Evolutionary conservation across 2,797 vertebrate genomes (phyloP), one percentile per base, ranked within the genome.

Genomic region (Lagocephalus sceleratus): DNA sequence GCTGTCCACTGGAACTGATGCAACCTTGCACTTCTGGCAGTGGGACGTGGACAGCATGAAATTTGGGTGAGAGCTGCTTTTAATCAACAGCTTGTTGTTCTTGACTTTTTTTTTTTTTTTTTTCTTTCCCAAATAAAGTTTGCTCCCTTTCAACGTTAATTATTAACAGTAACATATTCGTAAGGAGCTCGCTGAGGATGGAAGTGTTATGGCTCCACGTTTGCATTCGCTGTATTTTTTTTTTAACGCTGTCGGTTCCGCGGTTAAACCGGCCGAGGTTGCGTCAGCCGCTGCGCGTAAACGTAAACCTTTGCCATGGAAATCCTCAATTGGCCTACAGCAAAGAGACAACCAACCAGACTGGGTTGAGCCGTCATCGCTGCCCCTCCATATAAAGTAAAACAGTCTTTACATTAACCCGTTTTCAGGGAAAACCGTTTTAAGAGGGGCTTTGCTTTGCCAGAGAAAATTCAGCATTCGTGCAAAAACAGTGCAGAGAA

Each of bases 1-100:
- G 96, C 92, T 97, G 69, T 99, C 97, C 52, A 98, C 97, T 71
- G 96, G 97, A 82, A 96, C 94, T 43, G 97, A 99, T 87, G 96
- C 95, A 58, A 97, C 94, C 0, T 94, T 98, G 63, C 99, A 93
- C 78, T 95, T 99, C 77, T 99, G 97, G 97, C 96, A 98, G 72
- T 99, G 97, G 97, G 94, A 99, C 40, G 86, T 89, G 59, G 88
- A 92, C 70, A 92, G 94, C 61, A 91, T 92, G 84, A 93, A 91
- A 77, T 99, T 99, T 77, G 97, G 89, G 97, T 98, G 84, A 81
- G 80, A 44, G 17, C 21, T 48, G 22, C 25, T 57, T 54, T 38
- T 6, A 15, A 26, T 2, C 19, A 5, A 17, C 15, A 47, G 2
- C 16, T 45, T 22, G n/a, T n/a, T 15, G 5, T 16, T 22, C 20